Evolutionary conservation across 1,140 invertebrate genomes (phyloP), one percentile per base, ranked within the genome.

Genomic region (Drosophila paulistorum): DNA sequence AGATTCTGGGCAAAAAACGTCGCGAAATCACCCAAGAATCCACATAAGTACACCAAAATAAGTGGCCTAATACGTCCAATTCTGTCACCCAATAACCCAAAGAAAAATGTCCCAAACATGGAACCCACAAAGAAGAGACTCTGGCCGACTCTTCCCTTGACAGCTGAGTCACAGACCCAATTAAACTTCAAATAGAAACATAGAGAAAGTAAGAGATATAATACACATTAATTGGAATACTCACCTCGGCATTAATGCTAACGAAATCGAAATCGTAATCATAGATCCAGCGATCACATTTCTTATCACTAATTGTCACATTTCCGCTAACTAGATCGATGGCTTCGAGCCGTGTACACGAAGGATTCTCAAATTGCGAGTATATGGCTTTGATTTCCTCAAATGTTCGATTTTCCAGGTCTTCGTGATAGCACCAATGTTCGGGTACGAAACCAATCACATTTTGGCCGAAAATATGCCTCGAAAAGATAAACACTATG

Each of bases 61-160:
- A 94, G 75, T 1, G 93, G 92, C 26, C 93, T 93, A 33, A 95
- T 90, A 26, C 94, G 91, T 14, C 94, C 94, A 11, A 93, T 93
- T 9, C 84, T 71, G 78, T 95, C 94, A 0, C 94, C 93, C 1
- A 94, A 74, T 14, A 93, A 69, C 0, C 94, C 94, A 70, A 94
- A 92, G 4, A 92, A 33, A 7, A 94, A 68, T 7, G 93, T 93
- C 7, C 94, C 94, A 7, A 94, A 67, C 35, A 94, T 92, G 13
- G 93, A 93, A 4, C 94, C 94, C 59, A 93, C 85, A 74, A 94
- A 95, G 83, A 94, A 95, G n/a, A 94, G 82, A 1, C 94, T 93
- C 77, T 95, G 94, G 1, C 93, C 93, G 11, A 94, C 75, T 13
- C 92, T 93, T 9, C 93, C 90, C 81, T 93, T 94, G 92, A 94